Conservation (phyloP, 2,888 invertebrate species). For the Torymus texanus region DNA sequence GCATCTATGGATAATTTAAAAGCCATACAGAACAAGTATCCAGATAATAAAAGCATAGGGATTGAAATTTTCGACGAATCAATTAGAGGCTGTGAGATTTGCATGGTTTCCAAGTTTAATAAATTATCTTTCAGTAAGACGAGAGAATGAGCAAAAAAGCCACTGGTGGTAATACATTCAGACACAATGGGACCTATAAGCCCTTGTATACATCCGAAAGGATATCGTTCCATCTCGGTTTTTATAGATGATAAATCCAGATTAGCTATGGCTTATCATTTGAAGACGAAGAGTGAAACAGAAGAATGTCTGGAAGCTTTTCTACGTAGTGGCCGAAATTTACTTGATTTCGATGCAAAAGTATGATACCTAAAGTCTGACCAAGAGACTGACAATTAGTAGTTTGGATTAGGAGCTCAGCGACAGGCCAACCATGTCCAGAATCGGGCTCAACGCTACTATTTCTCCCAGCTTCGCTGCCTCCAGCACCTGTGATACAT, state of each 20-base stretch:
- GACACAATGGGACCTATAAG: slow-evolving; percentile 58
- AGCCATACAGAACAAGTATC: slow-evolving; percentile 54
- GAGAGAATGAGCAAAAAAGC: slow-evolving; percentile 50
- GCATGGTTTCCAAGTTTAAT: slow-evolving; percentile 57
- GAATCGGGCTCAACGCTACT: too few relatives aligned
- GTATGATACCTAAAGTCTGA: slow-evolving; percentile 13
- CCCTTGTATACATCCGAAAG: slow-evolving; percentile 50
- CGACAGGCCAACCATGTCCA: too few relatives aligned
- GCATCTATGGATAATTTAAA: slow-evolving; percentile 57
- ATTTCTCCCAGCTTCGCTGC: too few relatives aligned
- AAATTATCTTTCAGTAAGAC: slow-evolving; percentile 56
- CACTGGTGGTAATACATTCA: slow-evolving; percentile 57
- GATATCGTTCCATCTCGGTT: slow-evolving; percentile 51
- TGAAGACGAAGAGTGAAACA: slow-evolving; percentile 53
- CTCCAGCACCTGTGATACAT: too few relatives aligned
- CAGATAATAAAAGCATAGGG: slow-evolving; percentile 51
- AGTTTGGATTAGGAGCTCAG: too few relatives aligned
- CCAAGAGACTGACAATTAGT: slow-evolving; percentile 35
- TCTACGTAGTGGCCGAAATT: slow-evolving; percentile 24
- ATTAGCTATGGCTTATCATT: slow-evolving; percentile 55
- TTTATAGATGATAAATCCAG: slow-evolving; percentile 59
- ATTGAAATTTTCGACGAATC: slow-evolving; percentile 56
- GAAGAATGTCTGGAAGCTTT: slow-evolving; percentile 31
- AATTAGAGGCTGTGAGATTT: slow-evolving; percentile 59
- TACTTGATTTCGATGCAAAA: slow-evolving; percentile 22